These are phyloP conservation scores for Tokudaia muenninki DNA, from an alignment of 2,797 vertebrate species.

Conservation along the genomic window DNA sequence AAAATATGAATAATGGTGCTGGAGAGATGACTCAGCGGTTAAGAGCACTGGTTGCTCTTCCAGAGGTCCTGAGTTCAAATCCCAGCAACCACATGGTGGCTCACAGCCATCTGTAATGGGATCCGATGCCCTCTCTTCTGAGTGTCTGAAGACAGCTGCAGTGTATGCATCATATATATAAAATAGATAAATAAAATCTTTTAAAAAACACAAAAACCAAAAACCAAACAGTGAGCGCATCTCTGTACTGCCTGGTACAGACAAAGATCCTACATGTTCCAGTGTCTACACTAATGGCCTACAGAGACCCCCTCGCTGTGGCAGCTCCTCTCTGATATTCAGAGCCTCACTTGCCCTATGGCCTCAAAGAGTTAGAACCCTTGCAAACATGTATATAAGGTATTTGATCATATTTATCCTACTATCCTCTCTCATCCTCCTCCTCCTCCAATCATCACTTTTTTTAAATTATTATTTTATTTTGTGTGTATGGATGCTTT, in stretches of 20 bases:
- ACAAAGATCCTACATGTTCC: not conserved
- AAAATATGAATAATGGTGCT: not conserved
- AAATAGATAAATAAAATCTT: no score
- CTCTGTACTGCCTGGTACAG: not conserved
- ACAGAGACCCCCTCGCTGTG: not conserved
- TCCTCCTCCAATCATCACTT: no score
- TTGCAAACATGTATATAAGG: not conserved
- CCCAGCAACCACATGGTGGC: no score
- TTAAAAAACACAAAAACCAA: no score
- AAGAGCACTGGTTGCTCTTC: no score
- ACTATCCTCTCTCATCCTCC: not conserved
- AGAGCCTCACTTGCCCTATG: not conserved
- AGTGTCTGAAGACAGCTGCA: no score
- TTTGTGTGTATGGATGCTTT: not conserved
- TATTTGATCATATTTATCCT: not conserved
- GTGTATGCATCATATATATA: no score
- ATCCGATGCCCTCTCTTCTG: no score
- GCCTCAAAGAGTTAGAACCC: not conserved
- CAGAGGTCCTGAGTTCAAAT: no score
- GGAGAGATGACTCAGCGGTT: no score
- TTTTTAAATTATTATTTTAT: not conserved
- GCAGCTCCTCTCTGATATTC: not conserved
- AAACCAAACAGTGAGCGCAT: not conserved
- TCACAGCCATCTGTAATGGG: no score
- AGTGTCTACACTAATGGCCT: no score